Percentiles rank a stretch among this genome's conserved stretches.
Evolutionary conservation across 2,113 vertebrate genomes (phyloP).

Genomic region (Festucalex cinctus): DNA sequence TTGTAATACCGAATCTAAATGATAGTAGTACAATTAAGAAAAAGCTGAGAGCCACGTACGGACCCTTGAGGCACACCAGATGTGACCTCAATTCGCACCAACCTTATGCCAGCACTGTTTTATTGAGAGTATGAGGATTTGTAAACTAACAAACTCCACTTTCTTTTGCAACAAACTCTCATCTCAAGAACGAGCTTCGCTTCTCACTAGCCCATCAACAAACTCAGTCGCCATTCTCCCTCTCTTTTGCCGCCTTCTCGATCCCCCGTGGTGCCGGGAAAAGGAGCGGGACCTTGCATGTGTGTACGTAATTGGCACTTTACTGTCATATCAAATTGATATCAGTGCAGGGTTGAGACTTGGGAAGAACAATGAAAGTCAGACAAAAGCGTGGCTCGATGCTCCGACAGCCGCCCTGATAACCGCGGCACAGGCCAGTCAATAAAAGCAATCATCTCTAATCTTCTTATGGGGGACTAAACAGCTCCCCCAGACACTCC

Average conservation of each 20-base stretch:
- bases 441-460: constrained; percentile 79
- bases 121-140: constrained; percentile 47
- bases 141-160: constrained; percentile 37
- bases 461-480: constrained; percentile 68
- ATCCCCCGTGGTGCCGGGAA: constrained; percentile 40
- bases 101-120: constrained; percentile 19
- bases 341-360: constrained; percentile 52
- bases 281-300: constrained; percentile 48
- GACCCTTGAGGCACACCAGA: no score
- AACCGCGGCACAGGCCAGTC: constrained; percentile 69
- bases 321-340: constrained; percentile 77
- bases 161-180: constrained; percentile 40
- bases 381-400: constrained; percentile 58
- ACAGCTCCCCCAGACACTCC: constrained; percentile 55
- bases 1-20: no score
- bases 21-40: no score
- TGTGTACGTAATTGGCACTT: constrained; percentile 74
- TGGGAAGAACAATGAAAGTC: constrained; percentile 56
- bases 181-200: constrained; percentile 18
- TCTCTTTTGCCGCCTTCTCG: constrained; percentile 31
- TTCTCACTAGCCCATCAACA: constrained; percentile 30
- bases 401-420: constrained; percentile 63
- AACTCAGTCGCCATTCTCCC: constrained; percentile 27
- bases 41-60: no score
- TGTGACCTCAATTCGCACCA: background rate